Evolutionary conservation across 2,113 vertebrate species (phyloP), one percentile per base, ranked within the genome.

Genomic region (Atlantisia rogersi): DNA sequence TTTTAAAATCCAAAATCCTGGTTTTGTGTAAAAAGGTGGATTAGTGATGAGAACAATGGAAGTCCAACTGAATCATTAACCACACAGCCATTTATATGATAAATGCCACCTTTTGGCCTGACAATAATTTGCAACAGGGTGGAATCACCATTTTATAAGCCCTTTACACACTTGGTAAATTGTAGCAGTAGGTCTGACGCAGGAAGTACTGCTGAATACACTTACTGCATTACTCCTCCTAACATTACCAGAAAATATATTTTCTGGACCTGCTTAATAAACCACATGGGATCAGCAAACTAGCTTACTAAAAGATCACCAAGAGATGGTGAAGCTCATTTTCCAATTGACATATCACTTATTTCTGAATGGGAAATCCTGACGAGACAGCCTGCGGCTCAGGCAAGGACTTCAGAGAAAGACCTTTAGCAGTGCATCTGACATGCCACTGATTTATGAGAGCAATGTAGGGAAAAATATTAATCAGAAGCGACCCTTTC

Each of bases 391-490:
- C 46, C 82, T 78, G n/a, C 37, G 65, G 17, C 44, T 89, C 67
- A 40, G 29, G 42, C 67, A 84, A 78, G 32, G 76, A 50, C 17
- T 77, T 52, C 60, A 86, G 64, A 68, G 77, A 71, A 90, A 70
- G 29, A 75, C 85, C 58, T 90, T 96, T 95, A 78, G 76, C 65
- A 70, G 84, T 65, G 29, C 26, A 59, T 85, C 64, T 86, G 76
- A 75, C 26, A 80, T 42, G 37, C 82, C 90, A 87, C 52, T 92
- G 84, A 92, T 94, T 95, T 96, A 94, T 75, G 88, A 96, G 77
- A 95, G 83, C 37, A 65, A 39, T 70, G n/a, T 63, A 77, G 82
- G 50, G 76, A 60, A 76, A 82, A 94, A 79, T 91, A 90, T 75
- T 56, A 90, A 64, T 88, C 53, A 90, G 93, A 92, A 77, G 15